Evolutionary conservation across 2,797 vertebrate species (phyloP).

Genomic region (Lerista edwardsae): DNA sequence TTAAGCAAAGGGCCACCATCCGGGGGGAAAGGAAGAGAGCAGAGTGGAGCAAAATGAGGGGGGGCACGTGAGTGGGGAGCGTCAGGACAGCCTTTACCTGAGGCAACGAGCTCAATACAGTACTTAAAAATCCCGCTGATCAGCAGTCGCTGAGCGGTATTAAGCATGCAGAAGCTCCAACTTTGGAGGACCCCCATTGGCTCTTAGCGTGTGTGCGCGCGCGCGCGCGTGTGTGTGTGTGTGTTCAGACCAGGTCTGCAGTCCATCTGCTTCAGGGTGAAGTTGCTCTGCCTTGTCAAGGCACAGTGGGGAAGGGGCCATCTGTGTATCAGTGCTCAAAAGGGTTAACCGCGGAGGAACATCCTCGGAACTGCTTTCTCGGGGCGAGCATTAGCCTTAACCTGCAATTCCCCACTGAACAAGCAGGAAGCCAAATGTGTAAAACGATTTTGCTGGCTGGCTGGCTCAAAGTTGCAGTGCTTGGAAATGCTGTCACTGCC

Average conservation of each 20-base stretch:
- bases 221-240: no score
- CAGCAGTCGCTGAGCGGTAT: neutral
- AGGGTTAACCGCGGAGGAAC: no score
- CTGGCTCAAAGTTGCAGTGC: neutral
- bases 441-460: constrained; percentile 27
- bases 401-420: neutral
- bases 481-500: neutral
- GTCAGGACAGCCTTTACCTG: neutral
- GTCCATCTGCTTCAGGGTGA: no score
- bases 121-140: neutral
- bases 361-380: neutral
- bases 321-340: neutral
- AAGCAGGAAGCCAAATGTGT: no score
- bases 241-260: neutral
- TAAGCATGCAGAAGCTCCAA: no score
- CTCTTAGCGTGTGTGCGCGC: no score
- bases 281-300: neutral
- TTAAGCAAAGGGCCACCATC: neutral
- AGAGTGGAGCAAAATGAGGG: neutral
- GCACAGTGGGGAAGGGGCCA: neutral
- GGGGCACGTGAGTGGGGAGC: neutral
- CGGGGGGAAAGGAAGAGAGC: neutral
- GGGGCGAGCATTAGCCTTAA: neutral
- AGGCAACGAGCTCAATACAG: neutral
- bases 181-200: neutral